A percentile compares a stretch with the other conserved stretches of the same genome.
Evolutionary conservation across 2,888 invertebrate species (phyloP).

Genomic region (Apamea epomidion): DNA sequence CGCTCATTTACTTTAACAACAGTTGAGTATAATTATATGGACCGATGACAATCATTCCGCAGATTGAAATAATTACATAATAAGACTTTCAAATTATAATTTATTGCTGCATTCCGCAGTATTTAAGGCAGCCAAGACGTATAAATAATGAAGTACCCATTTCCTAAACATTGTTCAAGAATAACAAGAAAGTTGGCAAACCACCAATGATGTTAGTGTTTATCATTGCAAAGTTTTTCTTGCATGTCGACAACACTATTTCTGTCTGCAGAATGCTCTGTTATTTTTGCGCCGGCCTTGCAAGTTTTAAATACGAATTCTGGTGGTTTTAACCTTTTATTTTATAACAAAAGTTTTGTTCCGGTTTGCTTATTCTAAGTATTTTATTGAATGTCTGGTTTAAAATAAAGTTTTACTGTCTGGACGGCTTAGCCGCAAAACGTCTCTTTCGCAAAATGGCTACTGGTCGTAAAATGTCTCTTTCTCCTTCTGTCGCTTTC

Average conservation of each 20-base stretch:
- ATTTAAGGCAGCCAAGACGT: conserved; percentile 33
- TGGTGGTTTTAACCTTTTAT: conserved; percentile 34
- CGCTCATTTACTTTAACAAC: neutral
- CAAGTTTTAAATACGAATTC: conserved; percentile 40
- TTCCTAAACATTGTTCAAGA: conserved; percentile 65
- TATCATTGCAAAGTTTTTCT: conserved; percentile 60
- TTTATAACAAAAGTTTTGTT: conserved; percentile 21
- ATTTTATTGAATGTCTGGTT: neutral
- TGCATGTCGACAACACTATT: conserved; percentile 56
- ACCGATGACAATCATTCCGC: neutral
- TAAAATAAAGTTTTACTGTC: neutral
- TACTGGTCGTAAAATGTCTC: neutral
- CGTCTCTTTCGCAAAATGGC: neutral
- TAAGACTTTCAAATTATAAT: conserved; percentile 20
- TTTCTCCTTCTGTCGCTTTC: too few species aligned
- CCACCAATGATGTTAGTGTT: conserved; percentile 59
- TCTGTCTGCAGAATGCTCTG: conserved; percentile 46
- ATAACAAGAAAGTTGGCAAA: conserved; percentile 62
- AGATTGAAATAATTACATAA: neutral
- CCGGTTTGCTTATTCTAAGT: conserved; percentile 20
- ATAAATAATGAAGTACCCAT: conserved; percentile 58
- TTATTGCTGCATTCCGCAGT: conserved; percentile 31
- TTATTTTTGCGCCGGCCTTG: conserved; percentile 56
- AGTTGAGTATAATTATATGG: neutral
- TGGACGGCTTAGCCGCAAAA: neutral